phyloP scores from a whole-genome alignment of 2,113 vertebrate species.

The Heterotis niloticus region DNA sequence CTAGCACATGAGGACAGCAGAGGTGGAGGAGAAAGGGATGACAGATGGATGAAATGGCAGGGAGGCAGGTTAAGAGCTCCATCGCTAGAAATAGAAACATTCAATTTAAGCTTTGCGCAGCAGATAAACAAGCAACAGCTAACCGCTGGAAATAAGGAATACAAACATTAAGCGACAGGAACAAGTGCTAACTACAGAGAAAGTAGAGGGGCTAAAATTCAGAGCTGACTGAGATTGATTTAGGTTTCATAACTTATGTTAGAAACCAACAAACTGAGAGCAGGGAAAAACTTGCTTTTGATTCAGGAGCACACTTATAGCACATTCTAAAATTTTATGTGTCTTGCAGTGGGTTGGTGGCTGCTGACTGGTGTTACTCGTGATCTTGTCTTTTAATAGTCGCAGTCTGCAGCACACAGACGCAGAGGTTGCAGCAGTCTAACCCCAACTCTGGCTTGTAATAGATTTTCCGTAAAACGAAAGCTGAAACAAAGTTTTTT shows the following conservation, averaged over 20 bases:
- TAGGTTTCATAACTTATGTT: not conserved
- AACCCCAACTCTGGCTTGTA: not conserved
- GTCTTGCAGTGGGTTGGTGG: too few relatives aligned
- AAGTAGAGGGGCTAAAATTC: not conserved
- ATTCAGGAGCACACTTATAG: not conserved
- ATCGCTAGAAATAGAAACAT: slow-evolving; percentile 26
- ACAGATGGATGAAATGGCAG: slow-evolving; percentile 1
- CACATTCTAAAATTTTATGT: not conserved
- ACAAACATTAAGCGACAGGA: slow-evolving; percentile 28
- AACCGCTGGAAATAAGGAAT: slow-evolving; percentile 6
- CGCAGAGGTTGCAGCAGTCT: not conserved
- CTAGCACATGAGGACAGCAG: slow-evolving; percentile 14
- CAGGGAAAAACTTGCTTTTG: not conserved
- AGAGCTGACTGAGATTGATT: slow-evolving; percentile 5
- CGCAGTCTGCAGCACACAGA: not conserved
- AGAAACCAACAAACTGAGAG: not conserved
- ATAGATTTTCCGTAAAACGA: not conserved
- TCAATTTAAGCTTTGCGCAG: slow-evolving; percentile 10
- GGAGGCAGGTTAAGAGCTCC: slow-evolving; percentile 5
- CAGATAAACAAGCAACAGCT: slow-evolving; percentile 26
- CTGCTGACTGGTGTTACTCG: too few relatives aligned
- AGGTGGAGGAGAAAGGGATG: not conserved
- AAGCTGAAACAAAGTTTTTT: not conserved
- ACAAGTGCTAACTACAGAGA: slow-evolving; percentile 36
- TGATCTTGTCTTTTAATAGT: not conserved